Percentiles rank a stretch among this genome's conserved stretches.
Conservation (phyloP, 1,140 invertebrate species). For the Limonius californicus region DNA sequence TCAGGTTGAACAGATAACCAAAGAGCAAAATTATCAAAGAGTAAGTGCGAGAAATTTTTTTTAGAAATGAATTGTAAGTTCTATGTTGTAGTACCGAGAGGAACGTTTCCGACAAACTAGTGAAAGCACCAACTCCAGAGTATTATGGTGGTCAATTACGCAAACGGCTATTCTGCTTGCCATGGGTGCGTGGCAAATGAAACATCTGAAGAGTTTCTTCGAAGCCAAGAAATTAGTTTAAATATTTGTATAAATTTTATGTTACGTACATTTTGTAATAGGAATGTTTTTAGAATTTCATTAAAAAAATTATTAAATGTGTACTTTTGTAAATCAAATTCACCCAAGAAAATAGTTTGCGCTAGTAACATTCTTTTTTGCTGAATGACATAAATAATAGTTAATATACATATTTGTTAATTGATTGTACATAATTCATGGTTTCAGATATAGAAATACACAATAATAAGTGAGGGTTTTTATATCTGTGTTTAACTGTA, state of each 20-base stretch:
- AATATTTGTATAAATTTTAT: slow-evolving; percentile 34
- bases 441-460: too few relatives aligned
- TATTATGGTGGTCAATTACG: slow-evolving; percentile 95
- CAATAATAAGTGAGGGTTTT: too few relatives aligned
- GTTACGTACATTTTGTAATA: slow-evolving; percentile 12
- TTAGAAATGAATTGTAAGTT: neutral
- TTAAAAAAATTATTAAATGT: too few relatives aligned
- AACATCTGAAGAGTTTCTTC: slow-evolving; percentile 98
- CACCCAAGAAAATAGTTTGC: too few relatives aligned
- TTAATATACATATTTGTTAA: too few relatives aligned
- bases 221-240: slow-evolving; percentile 99
- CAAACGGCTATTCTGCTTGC: slow-evolving; percentile 86
- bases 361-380: too few relatives aligned
- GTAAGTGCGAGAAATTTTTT: slow-evolving; percentile 51
- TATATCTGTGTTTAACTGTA: too few relatives aligned
- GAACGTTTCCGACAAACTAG: slow-evolving; percentile 96
- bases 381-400: too few relatives aligned
- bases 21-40: slow-evolving; percentile 99
- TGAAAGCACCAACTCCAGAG: slow-evolving; percentile 95
- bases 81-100: slow-evolving; percentile 79
- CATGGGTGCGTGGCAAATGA: slow-evolving; percentile 99
- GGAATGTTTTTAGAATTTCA: neutral
- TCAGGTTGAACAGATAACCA: slow-evolving; percentile 98
- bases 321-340: too few relatives aligned
- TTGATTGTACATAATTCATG: too few relatives aligned